Evolutionary conservation across 2,888 invertebrate species (phyloP).

Genomic region (Sepiola atlantica): DNA sequence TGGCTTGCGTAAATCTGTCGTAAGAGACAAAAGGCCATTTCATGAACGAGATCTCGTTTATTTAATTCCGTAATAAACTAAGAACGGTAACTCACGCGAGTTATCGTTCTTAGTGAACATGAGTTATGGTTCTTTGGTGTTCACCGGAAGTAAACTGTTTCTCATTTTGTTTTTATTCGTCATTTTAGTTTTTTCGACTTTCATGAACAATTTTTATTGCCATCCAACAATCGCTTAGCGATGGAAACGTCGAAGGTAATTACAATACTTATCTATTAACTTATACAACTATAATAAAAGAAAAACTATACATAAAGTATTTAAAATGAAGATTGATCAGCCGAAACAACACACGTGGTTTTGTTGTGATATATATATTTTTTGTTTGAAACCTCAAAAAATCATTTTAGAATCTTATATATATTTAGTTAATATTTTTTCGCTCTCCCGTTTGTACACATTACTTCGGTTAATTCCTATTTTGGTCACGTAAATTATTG

Average conservation of each 20-base stretch:
- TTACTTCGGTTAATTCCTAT: too few relatives aligned
- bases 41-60: background rate
- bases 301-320: background rate
- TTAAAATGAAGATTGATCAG: background rate
- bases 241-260: background rate
- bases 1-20: too few relatives aligned
- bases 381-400: too few relatives aligned
- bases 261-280: background rate
- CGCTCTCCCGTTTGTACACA: too few relatives aligned
- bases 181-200: background rate
- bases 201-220: background rate
- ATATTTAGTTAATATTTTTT: too few relatives aligned
- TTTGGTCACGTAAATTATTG: too few relatives aligned
- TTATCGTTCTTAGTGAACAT: too few relatives aligned
- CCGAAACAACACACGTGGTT: background rate
- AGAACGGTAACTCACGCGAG: background rate
- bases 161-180: background rate
- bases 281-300: background rate
- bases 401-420: too few relatives aligned
- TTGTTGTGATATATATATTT: background rate
- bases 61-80: background rate
- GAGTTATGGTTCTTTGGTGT: background rate
- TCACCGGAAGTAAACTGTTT: background rate
- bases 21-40: background rate
- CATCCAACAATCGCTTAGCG: background rate